These are phyloP conservation scores for Pangasius mekongensis DNA, from an alignment of 2,797 vertebrate species.

Conservation along the genomic window DNA sequence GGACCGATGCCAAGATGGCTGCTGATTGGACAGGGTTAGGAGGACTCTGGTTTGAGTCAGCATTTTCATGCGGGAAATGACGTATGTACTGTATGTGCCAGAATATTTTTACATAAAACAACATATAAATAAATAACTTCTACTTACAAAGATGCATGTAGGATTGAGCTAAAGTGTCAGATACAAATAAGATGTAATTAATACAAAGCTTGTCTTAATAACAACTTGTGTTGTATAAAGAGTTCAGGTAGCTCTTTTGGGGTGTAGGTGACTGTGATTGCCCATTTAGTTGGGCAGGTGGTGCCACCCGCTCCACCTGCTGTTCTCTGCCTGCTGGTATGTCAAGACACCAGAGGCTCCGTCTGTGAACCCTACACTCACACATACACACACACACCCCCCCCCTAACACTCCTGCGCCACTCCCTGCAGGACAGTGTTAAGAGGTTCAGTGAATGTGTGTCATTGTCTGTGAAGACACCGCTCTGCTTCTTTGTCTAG, in stretches of 20 bases:
- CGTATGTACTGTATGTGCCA: neutral
- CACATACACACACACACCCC: constrained; percentile 19
- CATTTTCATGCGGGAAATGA: neutral
- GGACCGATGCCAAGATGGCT: neutral
- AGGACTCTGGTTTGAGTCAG: neutral
- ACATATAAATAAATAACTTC: neutral
- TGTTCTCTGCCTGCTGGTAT: constrained; percentile 16
- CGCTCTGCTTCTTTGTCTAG: constrained; percentile 15
- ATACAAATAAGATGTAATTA: neutral
- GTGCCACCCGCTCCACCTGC: constrained; percentile 29
- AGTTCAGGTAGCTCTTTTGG: neutral
- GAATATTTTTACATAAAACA: neutral
- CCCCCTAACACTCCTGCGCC: neutral
- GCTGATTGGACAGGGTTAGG: neutral
- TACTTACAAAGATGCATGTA: neutral
- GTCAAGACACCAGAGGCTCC: constrained; percentile 3
- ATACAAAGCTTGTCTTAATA: neutral
- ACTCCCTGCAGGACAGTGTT: constrained; percentile 20
- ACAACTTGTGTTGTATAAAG: neutral
- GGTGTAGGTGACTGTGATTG: constrained; percentile 2
- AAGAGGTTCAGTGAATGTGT: constrained; percentile 23
- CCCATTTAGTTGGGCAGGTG: constrained; percentile 15
- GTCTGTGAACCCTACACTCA: constrained; percentile 26
- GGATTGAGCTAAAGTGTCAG: neutral
- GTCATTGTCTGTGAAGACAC: constrained; percentile 26